Conservation (phyloP, 2,113 vertebrate species). For the Gulo gulo region DNA sequence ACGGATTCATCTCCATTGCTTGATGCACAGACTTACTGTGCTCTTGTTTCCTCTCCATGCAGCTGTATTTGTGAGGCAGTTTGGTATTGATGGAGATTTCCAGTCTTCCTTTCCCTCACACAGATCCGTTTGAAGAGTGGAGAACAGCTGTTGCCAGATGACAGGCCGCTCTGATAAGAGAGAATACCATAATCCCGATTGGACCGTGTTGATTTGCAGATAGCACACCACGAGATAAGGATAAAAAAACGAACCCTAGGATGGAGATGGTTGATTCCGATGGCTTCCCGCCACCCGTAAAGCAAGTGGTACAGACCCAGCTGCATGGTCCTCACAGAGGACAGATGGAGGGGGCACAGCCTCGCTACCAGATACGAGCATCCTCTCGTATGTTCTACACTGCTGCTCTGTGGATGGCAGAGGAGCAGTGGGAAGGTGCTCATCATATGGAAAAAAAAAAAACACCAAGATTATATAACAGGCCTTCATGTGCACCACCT, state of each 20-base stretch:
- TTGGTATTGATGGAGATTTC: not conserved
- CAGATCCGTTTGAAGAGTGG: not conserved
- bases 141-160: not conserved
- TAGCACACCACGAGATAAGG: not conserved
- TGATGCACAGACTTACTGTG: not conserved
- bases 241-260: not conserved
- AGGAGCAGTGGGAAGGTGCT: accelerated
- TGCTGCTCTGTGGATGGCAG: not conserved
- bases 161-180: not conserved
- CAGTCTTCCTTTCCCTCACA: not conserved
- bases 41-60: not conserved
- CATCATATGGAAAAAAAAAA: too few species aligned
- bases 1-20: not conserved
- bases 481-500: too few species aligned
- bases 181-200: not conserved
- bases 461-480: not conserved
- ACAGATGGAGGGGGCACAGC: accelerated
- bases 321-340: not conserved
- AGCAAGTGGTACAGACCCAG: not conserved
- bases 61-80: not conserved
- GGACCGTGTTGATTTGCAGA: not conserved
- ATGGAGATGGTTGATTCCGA: not conserved
- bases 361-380: accelerated
- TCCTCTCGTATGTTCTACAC: not conserved
- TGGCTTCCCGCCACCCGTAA: not conserved